These are phyloP conservation scores for Gymnothorax javanicus DNA, from an alignment of 2,797 vertebrate genomes.

Conservation along the genomic window DNA sequence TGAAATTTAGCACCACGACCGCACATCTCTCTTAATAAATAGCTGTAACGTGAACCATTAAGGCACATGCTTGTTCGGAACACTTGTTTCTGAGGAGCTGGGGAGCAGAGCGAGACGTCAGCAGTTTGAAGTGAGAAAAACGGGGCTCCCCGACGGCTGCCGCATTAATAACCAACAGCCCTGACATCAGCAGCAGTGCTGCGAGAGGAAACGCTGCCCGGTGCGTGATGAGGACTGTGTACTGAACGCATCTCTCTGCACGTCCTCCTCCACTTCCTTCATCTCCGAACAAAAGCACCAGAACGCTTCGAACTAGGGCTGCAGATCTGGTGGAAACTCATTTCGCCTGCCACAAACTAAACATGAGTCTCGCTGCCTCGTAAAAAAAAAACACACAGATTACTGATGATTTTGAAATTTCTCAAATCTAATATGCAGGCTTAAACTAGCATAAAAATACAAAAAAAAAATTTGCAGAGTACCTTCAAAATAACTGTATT, in stretches of 20 bases:
- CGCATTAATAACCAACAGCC: not conserved
- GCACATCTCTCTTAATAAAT: not conserved
- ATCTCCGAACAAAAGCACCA: too few species aligned
- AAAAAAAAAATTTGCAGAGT: too few species aligned
- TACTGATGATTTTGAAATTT: too few species aligned
- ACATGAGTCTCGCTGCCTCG: too few species aligned
- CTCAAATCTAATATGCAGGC: not conserved
- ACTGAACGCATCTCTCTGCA: too few species aligned
- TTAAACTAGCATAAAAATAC: not conserved
- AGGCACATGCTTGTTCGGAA: not conserved
- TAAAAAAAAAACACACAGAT: too few species aligned
- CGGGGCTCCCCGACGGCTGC: too few species aligned
- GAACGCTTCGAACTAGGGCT: too few species aligned
- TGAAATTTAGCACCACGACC: not conserved
- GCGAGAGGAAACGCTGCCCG: not conserved
- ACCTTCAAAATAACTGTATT: not conserved
- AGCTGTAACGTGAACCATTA: not conserved
- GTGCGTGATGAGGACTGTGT: not conserved
- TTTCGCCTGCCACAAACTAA: too few species aligned
- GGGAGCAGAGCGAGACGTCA: not conserved
- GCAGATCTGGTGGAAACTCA: too few species aligned
- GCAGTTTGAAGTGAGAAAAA: not conserved
- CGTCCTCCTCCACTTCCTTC: too few species aligned
- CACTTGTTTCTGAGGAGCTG: not conserved
- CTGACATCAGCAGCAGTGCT: not conserved